Percentiles rank a stretch among this genome's conserved stretches.
Evolutionary conservation across 1,140 invertebrate genomes (phyloP).

Genomic region (Caenorhabditis elegans): DNA sequence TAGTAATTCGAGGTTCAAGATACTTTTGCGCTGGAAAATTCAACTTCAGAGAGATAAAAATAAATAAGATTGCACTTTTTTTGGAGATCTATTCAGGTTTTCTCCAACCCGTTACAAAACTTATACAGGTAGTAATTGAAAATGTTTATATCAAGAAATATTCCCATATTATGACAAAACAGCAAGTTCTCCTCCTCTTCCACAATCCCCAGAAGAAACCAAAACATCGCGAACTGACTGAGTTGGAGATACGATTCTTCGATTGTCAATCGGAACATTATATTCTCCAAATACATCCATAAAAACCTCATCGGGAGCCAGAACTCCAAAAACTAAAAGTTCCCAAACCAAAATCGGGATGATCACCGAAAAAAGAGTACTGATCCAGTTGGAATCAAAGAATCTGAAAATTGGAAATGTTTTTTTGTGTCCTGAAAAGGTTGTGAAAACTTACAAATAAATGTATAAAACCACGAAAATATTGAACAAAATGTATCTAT

Average conservation of each 20-base stretch:
- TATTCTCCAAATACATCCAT: not conserved
- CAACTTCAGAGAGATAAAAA: too few species aligned
- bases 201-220: not conserved
- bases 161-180: too few species aligned
- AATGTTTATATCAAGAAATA: too few species aligned
- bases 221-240: not conserved
- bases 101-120: too few species aligned
- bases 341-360: not conserved
- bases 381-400: not conserved
- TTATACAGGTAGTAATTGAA: too few species aligned
- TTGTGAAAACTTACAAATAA: not conserved
- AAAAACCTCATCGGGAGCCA: not conserved
- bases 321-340: not conserved
- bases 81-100: too few species aligned
- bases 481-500: not conserved
- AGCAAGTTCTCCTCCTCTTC: too few species aligned
- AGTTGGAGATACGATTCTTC: not conserved
- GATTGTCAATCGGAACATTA: not conserved
- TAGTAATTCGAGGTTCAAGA: too few species aligned
- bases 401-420: not conserved
- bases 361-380: not conserved
- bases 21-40: too few species aligned
- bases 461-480: not conserved
- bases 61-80: too few species aligned
- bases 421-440: not conserved